Evolutionary conservation across 2,113 vertebrate species (phyloP).

Genomic region (Promerops cafer): DNA sequence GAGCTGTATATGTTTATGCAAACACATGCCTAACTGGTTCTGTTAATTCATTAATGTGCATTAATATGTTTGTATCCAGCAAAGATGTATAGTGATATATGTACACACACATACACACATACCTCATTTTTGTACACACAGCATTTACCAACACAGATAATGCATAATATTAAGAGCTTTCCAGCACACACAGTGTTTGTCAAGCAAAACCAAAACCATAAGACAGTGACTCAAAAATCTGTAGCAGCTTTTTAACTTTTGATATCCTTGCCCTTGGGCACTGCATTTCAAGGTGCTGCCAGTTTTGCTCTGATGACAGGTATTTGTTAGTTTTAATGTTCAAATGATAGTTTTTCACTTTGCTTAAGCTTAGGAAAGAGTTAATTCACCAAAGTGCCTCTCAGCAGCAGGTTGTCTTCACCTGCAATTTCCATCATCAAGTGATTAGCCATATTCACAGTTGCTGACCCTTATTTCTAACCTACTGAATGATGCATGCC

Average conservation of each 20-base stretch:
- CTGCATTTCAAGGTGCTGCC: slow-evolving; percentile 15
- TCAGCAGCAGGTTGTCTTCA: slow-evolving; percentile 70
- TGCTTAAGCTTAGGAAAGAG: slow-evolving; percentile 60
- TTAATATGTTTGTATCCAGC: neutral
- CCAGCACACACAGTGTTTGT: neutral
- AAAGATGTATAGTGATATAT: neutral
- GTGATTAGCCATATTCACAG: slow-evolving; percentile 75
- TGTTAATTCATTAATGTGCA: neutral
- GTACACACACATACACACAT: neutral
- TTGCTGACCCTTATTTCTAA: slow-evolving; percentile 70
- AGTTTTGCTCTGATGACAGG: slow-evolving; percentile 51
- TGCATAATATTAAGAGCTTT: neutral
- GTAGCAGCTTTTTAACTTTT: slow-evolving; percentile 23
- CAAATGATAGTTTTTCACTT: slow-evolving; percentile 61
- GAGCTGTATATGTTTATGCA: neutral
- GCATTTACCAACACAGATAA: neutral
- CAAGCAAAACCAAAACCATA: neutral
- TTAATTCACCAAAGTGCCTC: slow-evolving; percentile 64
- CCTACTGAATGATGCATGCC: slow-evolving; percentile 65
- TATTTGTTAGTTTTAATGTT: slow-evolving; percentile 64
- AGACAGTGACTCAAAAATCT: neutral
- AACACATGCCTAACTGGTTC: neutral
- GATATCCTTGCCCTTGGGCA: neutral
- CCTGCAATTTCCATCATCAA: slow-evolving; percentile 67
- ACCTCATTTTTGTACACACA: neutral